Conservation (phyloP, 1,140 invertebrate genomes). For the Maniola jurtina region DNA sequence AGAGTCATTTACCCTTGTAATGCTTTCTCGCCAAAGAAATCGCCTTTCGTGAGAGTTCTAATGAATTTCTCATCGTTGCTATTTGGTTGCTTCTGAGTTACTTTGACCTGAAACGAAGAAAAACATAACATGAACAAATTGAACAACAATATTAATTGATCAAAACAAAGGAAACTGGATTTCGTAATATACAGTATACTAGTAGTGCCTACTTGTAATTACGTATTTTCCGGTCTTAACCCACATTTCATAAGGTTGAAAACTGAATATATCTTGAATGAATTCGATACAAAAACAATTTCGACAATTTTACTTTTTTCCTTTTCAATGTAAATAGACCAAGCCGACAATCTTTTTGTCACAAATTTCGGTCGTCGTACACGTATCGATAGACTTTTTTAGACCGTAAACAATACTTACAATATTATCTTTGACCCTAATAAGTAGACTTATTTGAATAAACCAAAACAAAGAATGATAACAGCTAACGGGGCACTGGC, state of each 20-base stretch:
- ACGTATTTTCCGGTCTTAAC: too few relatives aligned
- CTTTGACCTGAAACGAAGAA: constrained; percentile 81
- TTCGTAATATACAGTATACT: too few relatives aligned
- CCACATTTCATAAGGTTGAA: too few relatives aligned
- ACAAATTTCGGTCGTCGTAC: too few relatives aligned
- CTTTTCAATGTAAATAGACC: too few relatives aligned
- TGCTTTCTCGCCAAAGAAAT: constrained; percentile 99
- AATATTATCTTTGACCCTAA: constrained; percentile 7
- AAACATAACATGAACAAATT: neutral
- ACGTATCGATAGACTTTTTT: neutral
- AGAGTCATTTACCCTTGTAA: constrained; percentile 89
- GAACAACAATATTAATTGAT: neutral
- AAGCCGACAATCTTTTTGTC: too few relatives aligned
- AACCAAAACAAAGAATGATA: constrained; percentile 7
- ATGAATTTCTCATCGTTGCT: constrained; percentile 93
- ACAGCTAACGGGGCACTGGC: constrained; percentile 1
- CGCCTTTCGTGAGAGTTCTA: constrained; percentile 92
- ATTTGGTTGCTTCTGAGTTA: constrained; percentile 93
- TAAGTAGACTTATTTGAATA: constrained; percentile 2
- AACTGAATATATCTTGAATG: too few relatives aligned
- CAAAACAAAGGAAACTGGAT: too few relatives aligned
- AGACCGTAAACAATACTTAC: neutral
- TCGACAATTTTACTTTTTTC: too few relatives aligned
- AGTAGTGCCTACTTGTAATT: too few relatives aligned
- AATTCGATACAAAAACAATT: too few relatives aligned